Percentiles rank a stretch among this genome's conserved stretches.
These are phyloP conservation scores for Sinodicranocentrus sp. DNA, from an alignment of 2,888 invertebrate species.

Conservation along the genomic window DNA sequence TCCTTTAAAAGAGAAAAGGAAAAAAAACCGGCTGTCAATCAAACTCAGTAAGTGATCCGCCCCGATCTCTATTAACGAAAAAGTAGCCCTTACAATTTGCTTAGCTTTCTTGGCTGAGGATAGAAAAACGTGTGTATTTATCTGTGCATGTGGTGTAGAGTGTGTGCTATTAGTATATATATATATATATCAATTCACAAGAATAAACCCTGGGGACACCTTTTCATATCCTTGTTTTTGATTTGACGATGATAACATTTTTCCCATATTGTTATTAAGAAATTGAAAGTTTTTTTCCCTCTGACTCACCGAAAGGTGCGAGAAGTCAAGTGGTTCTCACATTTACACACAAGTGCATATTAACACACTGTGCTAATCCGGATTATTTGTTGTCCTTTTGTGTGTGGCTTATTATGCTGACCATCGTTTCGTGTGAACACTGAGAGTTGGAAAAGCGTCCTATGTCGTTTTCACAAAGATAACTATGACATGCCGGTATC, in stretches of 20 bases:
- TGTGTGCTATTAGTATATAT: constrained; percentile 13
- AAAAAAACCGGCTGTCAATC: constrained; percentile 69
- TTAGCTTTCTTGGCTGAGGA: too few species aligned
- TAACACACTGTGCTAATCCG: too few species aligned
- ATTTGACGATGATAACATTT: constrained; percentile 15
- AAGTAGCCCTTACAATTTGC: constrained; percentile 30
- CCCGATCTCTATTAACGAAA: constrained; percentile 65
- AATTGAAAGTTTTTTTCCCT: constrained; percentile 55
- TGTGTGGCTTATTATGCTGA: constrained; percentile 27
- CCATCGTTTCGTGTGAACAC: too few species aligned
- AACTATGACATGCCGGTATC: constrained; percentile 46
- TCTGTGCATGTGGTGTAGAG: constrained; percentile 21
- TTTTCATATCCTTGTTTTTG: constrained; percentile 23
- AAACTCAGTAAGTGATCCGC: constrained; percentile 69
- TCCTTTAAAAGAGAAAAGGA: constrained; percentile 56
- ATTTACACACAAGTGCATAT: background rate
- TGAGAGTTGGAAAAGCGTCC: too few species aligned
- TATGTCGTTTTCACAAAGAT: too few species aligned
- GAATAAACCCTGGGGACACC: constrained; percentile 48
- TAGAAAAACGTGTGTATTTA: background rate
- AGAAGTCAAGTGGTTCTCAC: constrained; percentile 31
- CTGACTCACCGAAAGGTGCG: constrained; percentile 18
- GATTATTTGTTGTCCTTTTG: background rate
- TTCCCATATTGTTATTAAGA: constrained; percentile 17
- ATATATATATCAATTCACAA: constrained; percentile 17